These are phyloP conservation scores for crab-eating macaque (Macaca fascicularis) DNA, from an alignment of 2,113 vertebrate genomes.

Conservation along the genomic window T2T-MFA8v1.1 NC_088395.1:142838501-142839000, in stretches of 20 bases:
- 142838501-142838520: neutral
- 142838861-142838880: neutral
- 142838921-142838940: neutral
- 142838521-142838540: conserved; percentile 13
- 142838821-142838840: neutral
- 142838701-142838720: conserved; percentile 39
- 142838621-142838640: conserved; percentile 19
- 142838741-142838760: conserved; percentile 30
- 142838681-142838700: neutral
- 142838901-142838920: neutral
- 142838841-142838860: conserved; percentile 14
- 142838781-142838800: neutral
- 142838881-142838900: conserved; percentile 13
- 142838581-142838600: neutral
- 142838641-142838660: neutral
- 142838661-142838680: neutral
- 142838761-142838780: neutral
- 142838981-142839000: neutral
- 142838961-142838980: conserved; percentile 1
- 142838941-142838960: neutral
- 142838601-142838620: conserved; percentile 21
- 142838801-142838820: conserved; percentile 19
- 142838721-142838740: neutral
- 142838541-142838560: neutral
- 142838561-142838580: conserved; percentile 13